phyloP scores from a whole-genome alignment of 2,113 vertebrate species.

The Pardalotus punctatus region DNA sequence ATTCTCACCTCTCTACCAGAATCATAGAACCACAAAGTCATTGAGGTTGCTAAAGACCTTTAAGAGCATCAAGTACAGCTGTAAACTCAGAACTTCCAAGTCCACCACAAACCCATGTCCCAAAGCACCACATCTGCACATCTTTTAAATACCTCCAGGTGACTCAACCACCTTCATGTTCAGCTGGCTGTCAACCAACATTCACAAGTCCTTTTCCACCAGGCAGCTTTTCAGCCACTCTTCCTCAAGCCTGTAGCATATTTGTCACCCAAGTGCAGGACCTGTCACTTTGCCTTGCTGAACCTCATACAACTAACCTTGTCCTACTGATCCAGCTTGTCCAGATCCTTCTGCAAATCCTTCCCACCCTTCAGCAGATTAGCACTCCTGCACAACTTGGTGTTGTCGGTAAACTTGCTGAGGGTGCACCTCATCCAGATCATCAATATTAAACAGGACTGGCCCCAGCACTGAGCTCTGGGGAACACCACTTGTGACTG shows the following conservation, averaged over 20 bases:
- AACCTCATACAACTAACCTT: not conserved
- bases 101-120: not conserved
- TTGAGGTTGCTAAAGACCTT: not conserved
- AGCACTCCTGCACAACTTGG: not conserved
- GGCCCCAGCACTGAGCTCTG: too few relatives aligned
- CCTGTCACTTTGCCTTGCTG: not conserved
- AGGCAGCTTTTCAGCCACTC: not conserved
- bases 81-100: not conserved
- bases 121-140: accelerated
- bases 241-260: not conserved
- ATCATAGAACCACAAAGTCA: not conserved
- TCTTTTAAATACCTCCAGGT: not conserved
- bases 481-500: accelerated
- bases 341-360: not conserved
- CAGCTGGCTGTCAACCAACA: not conserved
- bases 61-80: not conserved
- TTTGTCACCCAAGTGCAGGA: not conserved
- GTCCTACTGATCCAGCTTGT: not conserved
- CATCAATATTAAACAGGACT: not conserved
- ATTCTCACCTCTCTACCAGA: not conserved
- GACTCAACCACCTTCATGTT: not conserved
- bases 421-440: not conserved
- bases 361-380: not conserved
- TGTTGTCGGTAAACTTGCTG: not conserved
- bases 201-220: not conserved